Conservation (phyloP, 2,113 vertebrate species). For the Mormyrus lacerda region DNA sequence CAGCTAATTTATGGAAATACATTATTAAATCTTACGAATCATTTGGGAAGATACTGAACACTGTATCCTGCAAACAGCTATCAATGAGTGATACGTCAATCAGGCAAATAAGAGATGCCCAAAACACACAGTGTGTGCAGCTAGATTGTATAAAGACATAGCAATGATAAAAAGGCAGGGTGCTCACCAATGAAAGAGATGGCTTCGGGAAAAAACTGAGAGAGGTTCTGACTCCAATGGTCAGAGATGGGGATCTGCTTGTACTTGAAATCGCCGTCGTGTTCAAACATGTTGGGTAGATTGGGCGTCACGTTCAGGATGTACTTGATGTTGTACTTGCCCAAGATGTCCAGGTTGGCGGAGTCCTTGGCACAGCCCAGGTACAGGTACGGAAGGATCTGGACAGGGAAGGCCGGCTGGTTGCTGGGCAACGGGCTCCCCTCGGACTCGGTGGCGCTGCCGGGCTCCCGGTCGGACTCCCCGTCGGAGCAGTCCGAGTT, state of each 20-base stretch:
- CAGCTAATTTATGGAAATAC: background rate
- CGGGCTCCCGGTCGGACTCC: constrained; percentile 88
- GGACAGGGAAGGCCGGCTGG: constrained; percentile 93
- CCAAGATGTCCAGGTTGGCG: constrained; percentile 87
- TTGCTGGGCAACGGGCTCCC: constrained; percentile 87
- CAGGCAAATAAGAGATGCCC: background rate
- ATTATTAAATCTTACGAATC: background rate
- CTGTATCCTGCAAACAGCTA: background rate
- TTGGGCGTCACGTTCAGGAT: constrained; percentile 98
- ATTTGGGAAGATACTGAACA: background rate
- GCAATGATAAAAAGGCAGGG: background rate
- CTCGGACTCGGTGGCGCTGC: constrained; percentile 91
- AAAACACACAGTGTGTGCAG: background rate
- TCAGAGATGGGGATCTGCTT: constrained; percentile 99
- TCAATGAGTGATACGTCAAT: background rate
- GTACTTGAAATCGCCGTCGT: constrained; percentile 94
- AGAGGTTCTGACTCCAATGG: constrained; percentile 99
- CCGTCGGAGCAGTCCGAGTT: constrained; percentile 93
- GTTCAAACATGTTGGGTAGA: constrained; percentile 97
- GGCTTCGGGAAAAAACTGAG: constrained; percentile 98
- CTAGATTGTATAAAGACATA: background rate
- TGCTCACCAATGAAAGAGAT: constrained; percentile 97
- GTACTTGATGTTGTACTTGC: constrained; percentile 97
- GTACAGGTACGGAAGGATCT: constrained; percentile 95
- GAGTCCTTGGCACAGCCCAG: constrained; percentile 99